Evolutionary conservation across 1,140 invertebrate genomes (phyloP), one percentile per base, ranked within the genome.

Genomic region (Oreohelix idahoensis): DNA sequence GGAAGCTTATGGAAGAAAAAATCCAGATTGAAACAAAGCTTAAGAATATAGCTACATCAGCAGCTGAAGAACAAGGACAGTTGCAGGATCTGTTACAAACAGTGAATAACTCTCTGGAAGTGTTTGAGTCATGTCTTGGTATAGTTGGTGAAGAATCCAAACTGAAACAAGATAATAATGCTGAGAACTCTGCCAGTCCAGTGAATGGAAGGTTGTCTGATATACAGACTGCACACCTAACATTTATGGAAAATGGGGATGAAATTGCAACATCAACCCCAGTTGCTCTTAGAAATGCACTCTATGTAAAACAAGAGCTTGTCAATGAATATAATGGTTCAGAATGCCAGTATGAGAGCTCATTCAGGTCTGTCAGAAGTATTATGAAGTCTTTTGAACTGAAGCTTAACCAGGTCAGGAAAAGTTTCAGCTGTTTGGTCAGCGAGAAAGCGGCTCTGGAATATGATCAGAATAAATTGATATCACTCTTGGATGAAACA

Each of bases 401-500:
- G 13, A 78, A 78, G 32, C 36, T 78, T 5, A 32, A 58, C 32
- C n/a, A 36, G 35, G 11, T 78, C 29, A 78, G 42, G 29, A 78
- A 78, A 39, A 36, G 49, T 36, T 58, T 53, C 53, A 63, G 51
- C 11, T 29, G 23, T 70, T 39, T 80, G 29, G 8, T 70, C 1
- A 45, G 85, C 53, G 87, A 88, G n/a, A 84, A 84, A 49, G 39
- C 84, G 35, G 63, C 87, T 32, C 58, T 85, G 45, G 88, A 87
- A 71, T 86, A 79, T 49, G 88, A 89, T 35, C 86, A 85, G 2
- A 82, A 84, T 69, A 83, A 88, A 20, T 70, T 87, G 36, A 45
- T 87, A 69, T 79, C 69, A 1, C 78, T 85, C n/a, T 42, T 86
- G 13, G 83, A 86, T 49, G 81, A 86, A n/a, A 74, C 79, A 11